Evolutionary conservation across 2,888 invertebrate species (phyloP), one percentile per base, ranked within the genome.

Genomic region (Cephus sareptanus): DNA sequence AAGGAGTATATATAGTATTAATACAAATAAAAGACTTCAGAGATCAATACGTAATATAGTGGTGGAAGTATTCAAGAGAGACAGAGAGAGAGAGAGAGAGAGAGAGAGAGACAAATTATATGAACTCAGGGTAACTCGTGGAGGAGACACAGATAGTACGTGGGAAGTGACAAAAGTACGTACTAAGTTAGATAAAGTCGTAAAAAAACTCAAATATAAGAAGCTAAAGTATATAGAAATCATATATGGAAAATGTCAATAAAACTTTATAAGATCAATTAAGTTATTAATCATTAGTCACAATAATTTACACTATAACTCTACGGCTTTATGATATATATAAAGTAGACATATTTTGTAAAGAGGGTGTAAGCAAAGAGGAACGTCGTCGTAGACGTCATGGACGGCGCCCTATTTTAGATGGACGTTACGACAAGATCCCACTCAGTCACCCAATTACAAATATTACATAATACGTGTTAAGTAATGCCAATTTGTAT

Each of bases 161-260:
- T 56, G 56, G 56, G 23, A 56, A 56, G 3, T 56, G 56, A 56
- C 23, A 56, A 23, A 56, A 33, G 70, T 56, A 83, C 83, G 79
- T 81, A 82, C 82, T 79, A 69, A 84, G 82, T 71, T 34, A 71
- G 71, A 33, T 71, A 71, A 31, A 9, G 71, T 71, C 13, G 31
- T 30, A 86, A 82, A 35, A 35, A 86, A 86, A 84, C 85, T 85
- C 82, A 85, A 86, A 80, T 82, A 87, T 84, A 87, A 83, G 78
- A 81, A 56, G 56, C 56, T 56, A 23, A 56, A 56, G 56, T 56
- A 56, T 56, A 56, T 9, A 9, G 2, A 56, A 56, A 56, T 56
- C 23, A 56, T 56, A 56, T 23, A 9, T 56, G 56, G 56, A 56
- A 56, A 56, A 23, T 56, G 56, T 56, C 56, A 56, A 56, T 56